Conservation (phyloP, 2,888 invertebrate species). For the Nasonovia ribisnigri region DNA sequence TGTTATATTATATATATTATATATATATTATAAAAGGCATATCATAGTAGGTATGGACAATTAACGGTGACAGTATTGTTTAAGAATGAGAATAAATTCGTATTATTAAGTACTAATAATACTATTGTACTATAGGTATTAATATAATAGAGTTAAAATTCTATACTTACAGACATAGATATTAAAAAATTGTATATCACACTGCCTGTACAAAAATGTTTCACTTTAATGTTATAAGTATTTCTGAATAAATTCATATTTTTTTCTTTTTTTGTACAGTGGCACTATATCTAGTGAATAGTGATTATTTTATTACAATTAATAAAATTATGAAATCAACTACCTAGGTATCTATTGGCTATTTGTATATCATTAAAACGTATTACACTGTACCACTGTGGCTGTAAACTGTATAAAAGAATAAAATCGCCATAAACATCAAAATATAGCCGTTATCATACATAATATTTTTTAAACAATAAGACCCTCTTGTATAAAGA, state of each 20-base stretch:
- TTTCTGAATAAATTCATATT: background rate
- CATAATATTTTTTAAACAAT: background rate
- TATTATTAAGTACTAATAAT: background rate
- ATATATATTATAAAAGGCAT: background rate
- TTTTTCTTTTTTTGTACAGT: background rate
- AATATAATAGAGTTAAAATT: background rate
- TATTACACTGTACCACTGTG: background rate
- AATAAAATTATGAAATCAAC: background rate
- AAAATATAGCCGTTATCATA: background rate
- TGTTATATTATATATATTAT: background rate
- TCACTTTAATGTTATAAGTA: background rate
- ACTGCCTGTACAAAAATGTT: background rate
- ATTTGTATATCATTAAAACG: background rate
- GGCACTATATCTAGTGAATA: background rate
- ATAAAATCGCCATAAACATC: background rate
- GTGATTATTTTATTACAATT: background rate
- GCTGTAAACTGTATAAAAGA: background rate
- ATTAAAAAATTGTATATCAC: background rate
- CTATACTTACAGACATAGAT: background rate
- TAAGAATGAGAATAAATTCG: conserved; percentile 15
- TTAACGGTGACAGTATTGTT: conserved; percentile 32
- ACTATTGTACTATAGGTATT: background rate
- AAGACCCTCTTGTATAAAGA: background rate
- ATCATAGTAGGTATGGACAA: background rate
- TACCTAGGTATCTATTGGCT: background rate